These are phyloP conservation scores for Pituophis catenifer DNA, from an alignment of 2,113 vertebrate genomes.

Conservation along the genomic window DNA sequence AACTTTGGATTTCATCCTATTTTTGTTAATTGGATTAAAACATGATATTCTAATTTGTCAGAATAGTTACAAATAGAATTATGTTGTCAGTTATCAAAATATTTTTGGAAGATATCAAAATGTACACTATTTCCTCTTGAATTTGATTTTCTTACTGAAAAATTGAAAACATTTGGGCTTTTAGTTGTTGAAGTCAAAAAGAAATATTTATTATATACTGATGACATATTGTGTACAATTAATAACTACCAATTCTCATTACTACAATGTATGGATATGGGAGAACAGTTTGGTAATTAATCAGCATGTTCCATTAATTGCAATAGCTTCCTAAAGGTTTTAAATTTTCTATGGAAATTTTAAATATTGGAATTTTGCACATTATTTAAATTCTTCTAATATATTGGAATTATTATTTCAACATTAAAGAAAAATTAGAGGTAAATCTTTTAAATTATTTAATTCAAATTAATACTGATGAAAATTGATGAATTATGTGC, in stretches of 20 bases:
- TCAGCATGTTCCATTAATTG: not conserved
- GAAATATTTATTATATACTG: not conserved
- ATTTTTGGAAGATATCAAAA: not conserved
- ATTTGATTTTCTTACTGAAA: not conserved
- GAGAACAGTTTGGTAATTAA: not conserved
- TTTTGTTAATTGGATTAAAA: not conserved
- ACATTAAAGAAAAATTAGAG: not conserved
- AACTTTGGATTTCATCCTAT: not conserved
- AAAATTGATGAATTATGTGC: not conserved
- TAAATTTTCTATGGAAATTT: not conserved
- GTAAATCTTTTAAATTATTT: not conserved
- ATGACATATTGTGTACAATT: not conserved
- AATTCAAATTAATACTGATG: not conserved
- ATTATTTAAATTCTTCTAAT: not conserved
- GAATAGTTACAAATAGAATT: not conserved
- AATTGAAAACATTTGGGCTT: not conserved
- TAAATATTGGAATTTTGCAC: not conserved
- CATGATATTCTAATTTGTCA: not conserved
- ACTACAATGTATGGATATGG: not conserved
- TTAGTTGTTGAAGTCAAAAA: not conserved
- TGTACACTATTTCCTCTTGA: not conserved
- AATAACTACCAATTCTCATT: not conserved
- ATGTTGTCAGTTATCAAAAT: not conserved
- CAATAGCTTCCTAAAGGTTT: not conserved
- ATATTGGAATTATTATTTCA: not conserved